phyloP scores from a whole-genome alignment of 2,113 vertebrate species.

The Phrynosoma blainvillii region DNA sequence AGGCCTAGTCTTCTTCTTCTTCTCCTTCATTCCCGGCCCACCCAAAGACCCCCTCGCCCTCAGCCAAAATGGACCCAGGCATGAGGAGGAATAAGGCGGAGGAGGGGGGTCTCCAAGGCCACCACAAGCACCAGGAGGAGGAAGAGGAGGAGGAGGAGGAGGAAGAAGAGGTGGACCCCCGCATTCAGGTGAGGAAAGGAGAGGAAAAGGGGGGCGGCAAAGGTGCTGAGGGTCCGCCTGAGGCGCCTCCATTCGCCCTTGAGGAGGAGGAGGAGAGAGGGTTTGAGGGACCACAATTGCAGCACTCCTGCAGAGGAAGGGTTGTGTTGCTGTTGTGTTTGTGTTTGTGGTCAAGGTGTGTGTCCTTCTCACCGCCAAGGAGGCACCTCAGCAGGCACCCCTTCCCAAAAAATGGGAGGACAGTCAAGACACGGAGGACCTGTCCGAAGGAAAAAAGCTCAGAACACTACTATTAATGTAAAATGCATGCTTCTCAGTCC shows the following conservation, averaged over 20 bases:
- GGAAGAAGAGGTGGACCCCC: slow-evolving; percentile 91
- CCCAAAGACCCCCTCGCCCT: not conserved
- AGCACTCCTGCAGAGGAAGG: too few species aligned
- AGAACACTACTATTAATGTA: too few species aligned
- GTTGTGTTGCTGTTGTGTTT: not conserved
- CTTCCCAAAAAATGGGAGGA: too few species aligned
- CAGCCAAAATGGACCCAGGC: slow-evolving; percentile 71
- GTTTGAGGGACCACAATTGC: too few species aligned
- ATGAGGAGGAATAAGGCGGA: slow-evolving; percentile 62
- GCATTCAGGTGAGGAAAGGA: slow-evolving; percentile 85
- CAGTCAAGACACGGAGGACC: too few species aligned
- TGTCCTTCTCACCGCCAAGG: not conserved
- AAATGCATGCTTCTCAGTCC: too few species aligned
- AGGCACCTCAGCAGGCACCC: too few species aligned
- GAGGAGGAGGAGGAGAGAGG: too few species aligned
- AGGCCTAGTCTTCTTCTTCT: not conserved
- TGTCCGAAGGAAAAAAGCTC: too few species aligned
- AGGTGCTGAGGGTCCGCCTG: too few species aligned
- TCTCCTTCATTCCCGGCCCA: not conserved
- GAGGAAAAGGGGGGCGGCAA: too few species aligned
- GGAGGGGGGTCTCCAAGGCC: slow-evolving; percentile 49
- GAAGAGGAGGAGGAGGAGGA: slow-evolving; percentile 75
- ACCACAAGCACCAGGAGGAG: slow-evolving; percentile 54
- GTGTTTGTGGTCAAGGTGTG: not conserved
- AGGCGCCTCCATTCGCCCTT: too few species aligned